Base-by-base conservation (phyloP, 2,113 vertebrate species). In the Alaudala cheleensis region DNA sequence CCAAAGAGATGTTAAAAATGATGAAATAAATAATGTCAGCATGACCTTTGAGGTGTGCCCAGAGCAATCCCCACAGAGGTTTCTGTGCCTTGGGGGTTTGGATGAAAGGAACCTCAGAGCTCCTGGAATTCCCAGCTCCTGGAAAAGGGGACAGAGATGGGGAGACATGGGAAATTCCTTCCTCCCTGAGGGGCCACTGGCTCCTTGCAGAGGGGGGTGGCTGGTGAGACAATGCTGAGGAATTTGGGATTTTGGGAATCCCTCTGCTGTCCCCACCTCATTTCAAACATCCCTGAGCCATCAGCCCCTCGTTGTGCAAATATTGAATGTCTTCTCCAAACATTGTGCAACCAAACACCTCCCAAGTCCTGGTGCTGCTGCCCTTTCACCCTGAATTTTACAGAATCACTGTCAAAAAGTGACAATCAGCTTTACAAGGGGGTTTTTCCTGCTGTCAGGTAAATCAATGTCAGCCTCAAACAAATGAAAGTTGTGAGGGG, bases 281-380 rank as follows among this genome's bases (percentile, higher is more conserved):
- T 26, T 47, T 26, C 57, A 53, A 62, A 61, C 37, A 44, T 3
- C 20, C 42, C 60, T 7, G 40, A 76, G 54, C 39, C 3, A 4
- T 77, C 86, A 65, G 10, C 57, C 64, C 28, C 18, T 45, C 24
- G 10, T 2, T 81, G 80, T 81, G 64, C 86, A 94, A 95, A 93
- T 77, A 91, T 80, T 92, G 57, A 65, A 93, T 31, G 70, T 33
- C 64, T 74, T 94, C 92, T 58, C 64, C n/a, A 95, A 96, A 96
- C 88, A 93, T 93, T 94, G 94, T 66, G 83, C 88, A 96, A 95
- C 39, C 13, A 28, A 91, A 90, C 62, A 23, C 34, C 74, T 92
- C 21, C 66, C 10, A n/a, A 37, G 44, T 9, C 2, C 34, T 22
- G 47, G 83, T 37, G 81, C 64, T 92, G 80, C 64, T 81, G 92